Base-by-base conservation (phyloP, 2,113 vertebrate species). In the Mirounga angustirostris region DNA sequence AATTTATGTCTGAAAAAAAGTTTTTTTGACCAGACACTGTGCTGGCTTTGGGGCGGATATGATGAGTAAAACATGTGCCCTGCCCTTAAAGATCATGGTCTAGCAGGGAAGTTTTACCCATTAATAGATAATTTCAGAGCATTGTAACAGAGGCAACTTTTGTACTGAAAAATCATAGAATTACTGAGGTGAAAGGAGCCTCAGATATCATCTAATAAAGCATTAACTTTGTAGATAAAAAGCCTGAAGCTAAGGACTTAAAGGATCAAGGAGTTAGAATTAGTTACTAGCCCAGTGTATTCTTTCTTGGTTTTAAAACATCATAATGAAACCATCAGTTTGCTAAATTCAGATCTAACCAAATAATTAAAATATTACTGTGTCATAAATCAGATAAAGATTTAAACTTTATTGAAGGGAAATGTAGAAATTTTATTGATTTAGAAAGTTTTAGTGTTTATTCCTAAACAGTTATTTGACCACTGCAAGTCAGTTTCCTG, bases 361-460 rank as follows among this genome's bases (percentile, higher is more conserved):
- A 63, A 88, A 61, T 91, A 79, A 46, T 92, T 79, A 71, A 73
- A 88, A 58, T 69, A 78, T 89, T 78, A 18, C 6, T 95, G 65
- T 7, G 63, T 92, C 50, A 67, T 73, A 71, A 82, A 54, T 52
- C 21, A 26, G 30, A 84, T 3, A 83, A 54, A 90, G 2, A 36
- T 82, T 95, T 91, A 95, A 61, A 86, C 59, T 86, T 83, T 94
- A 28, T 56, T 90, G 10, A 94, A 74, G 15, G 54, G 12, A 26
- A 82, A 28, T 76, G 8, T 79, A 18, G 33, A 82, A 97, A 94
- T 92, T 80, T 36, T 30, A 76, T 52, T 89, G 65, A 91, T 80
- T 94, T 82, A 50, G n/a, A 22, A 56, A 82, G 24, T 91, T 94
- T 95, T 91, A 54, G 5, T 93, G 24, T 89, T 92, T 83, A 36